phyloP scores from a whole-genome alignment of 1,140 invertebrate species.

The Papilio polytes region DNA sequence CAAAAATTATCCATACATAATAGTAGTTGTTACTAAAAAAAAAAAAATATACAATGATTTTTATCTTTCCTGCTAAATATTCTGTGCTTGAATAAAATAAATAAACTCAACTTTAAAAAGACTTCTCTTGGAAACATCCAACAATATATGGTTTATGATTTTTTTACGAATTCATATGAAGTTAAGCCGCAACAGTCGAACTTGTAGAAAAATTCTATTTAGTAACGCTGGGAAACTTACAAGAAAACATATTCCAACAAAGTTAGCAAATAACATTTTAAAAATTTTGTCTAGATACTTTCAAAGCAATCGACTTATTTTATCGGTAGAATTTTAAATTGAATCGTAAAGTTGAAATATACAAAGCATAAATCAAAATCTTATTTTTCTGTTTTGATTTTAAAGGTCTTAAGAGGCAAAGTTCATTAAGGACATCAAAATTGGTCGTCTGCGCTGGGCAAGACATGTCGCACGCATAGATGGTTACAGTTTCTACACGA shows the following conservation, averaged over 20 bases:
- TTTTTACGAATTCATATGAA: conserved; percentile 2
- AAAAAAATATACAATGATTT: neutral
- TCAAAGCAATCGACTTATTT: neutral
- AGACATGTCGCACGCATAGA: too few species aligned
- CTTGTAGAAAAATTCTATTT: neutral
- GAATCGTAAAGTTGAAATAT: neutral
- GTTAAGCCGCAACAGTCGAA: neutral
- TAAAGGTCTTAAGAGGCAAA: too few species aligned
- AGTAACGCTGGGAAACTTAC: neutral
- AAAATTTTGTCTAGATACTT: neutral
- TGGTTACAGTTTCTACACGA: too few species aligned
- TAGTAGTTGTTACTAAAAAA: neutral
- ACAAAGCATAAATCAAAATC: neutral
- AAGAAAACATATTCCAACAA: neutral
- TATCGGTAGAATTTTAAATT: neutral
- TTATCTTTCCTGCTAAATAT: neutral
- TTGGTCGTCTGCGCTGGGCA: too few species aligned
- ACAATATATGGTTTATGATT: conserved; percentile 1
- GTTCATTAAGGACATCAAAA: too few species aligned
- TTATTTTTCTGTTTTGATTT: too few species aligned
- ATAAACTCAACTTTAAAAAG: neutral
- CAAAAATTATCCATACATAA: neutral
- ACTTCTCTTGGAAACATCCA: neutral
- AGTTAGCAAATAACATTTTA: neutral
- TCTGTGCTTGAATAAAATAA: neutral